Evolutionary conservation across 1,140 invertebrate species (phyloP), one percentile per base, ranked within the genome.

Genomic region (Carposina sasakii): DNA sequence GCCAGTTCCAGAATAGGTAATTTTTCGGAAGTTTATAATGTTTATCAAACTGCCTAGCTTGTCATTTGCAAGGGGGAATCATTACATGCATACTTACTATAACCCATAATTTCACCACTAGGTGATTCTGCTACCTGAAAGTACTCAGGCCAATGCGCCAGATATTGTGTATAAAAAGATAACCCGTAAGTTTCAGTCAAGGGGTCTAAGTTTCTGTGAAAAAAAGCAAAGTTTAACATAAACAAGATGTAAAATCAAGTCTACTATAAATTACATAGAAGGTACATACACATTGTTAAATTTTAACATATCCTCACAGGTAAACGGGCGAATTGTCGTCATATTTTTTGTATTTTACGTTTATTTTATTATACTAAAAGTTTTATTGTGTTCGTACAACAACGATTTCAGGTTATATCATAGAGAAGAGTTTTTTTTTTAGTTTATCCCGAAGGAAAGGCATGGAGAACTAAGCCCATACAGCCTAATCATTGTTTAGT

Each of bases 131-230:
- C 94, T 21, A 98, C 92, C 89, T 98, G 95, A 81, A 99, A 98
- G 85, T 98, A 99, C 86, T 99, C 98, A n/a, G 98, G 97, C 97
- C 97, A 99, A 77, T 97, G 96, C 4, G 96, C 95, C 63, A 99
- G 86, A 86, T 99, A 99, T 74, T 98, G 96, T 81, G 98, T 94
- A 70, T 99, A 99, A 87, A 99, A 99, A 1, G 95, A 93, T 37
- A 99, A 85, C 2, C 96, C 97, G 90, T 99, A 99, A 34, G 97
- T 99, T 88, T 99, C 98, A 13, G 98, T 99, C 13, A 98, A 86
- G 6, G 96, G 94, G 87, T 99, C 98, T 67, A 99, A 88, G 87
- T 99, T 99, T 26, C 96, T 96, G 82, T 66, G 90, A 89, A 78
- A 13, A 4, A 33, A 30, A 30, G 15, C 6, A 15, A 34, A 34